A percentile compares a stretch with the other conserved stretches of the same genome.
These are phyloP conservation scores for Cantharis rustica DNA, from an alignment of 2,888 invertebrate species.

Conservation along the genomic window DNA sequence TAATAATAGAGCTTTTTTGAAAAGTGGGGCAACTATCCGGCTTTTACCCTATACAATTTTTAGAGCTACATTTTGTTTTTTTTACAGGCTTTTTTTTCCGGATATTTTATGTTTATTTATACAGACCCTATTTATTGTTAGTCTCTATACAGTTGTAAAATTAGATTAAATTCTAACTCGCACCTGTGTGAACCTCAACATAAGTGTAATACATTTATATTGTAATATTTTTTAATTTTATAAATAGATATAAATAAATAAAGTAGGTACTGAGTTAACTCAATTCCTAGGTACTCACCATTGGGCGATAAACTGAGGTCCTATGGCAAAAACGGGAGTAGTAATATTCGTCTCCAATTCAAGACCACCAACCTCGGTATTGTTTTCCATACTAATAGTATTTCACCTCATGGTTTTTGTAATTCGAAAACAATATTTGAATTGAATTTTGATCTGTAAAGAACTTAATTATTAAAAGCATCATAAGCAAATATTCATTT, in stretches of 20 bases:
- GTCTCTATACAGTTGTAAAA: too few species aligned
- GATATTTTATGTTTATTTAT: too few species aligned
- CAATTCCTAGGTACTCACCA: slow-evolving; percentile 65
- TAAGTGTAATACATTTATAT: too few species aligned
- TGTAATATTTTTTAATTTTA: too few species aligned
- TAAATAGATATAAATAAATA: not conserved
- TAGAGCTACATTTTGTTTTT: too few species aligned
- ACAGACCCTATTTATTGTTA: too few species aligned
- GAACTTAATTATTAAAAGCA: not conserved
- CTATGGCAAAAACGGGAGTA: slow-evolving; percentile 76
- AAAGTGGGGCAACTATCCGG: too few species aligned
- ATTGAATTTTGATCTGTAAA: not conserved
- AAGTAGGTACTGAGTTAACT: not conserved
- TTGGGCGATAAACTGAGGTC: slow-evolving; percentile 76
- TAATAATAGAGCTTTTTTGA: too few species aligned
- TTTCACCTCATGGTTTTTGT: not conserved
- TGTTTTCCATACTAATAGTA: slow-evolving; percentile 50
- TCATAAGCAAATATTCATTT: not conserved
- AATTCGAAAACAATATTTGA: not conserved
- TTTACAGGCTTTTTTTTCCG: too few species aligned
- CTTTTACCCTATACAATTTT: too few species aligned
- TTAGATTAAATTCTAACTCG: too few species aligned
- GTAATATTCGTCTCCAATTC: slow-evolving; percentile 64
- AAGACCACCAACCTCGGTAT: slow-evolving; percentile 43
- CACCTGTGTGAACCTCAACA: too few species aligned